Base-by-base conservation (phyloP, 2,888 invertebrate genomes). In the Alcis repandata region DNA sequence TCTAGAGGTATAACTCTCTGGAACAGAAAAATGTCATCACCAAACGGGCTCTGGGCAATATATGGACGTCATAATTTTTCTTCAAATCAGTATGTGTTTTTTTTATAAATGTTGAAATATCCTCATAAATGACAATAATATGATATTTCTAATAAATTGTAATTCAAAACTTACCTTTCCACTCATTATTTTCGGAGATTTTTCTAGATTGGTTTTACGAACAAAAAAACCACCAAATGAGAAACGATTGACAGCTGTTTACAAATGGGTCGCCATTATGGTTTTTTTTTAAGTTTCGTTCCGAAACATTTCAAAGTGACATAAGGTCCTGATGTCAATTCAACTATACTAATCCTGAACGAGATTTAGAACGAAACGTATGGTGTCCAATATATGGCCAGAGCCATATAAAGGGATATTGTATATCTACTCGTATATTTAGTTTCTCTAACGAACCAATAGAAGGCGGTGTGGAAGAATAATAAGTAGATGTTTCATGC, bases 81-180 rank as follows among this genome's bases (percentile, higher is more conserved):
- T 58, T 58, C 46, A 52, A 58, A 63, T 57, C 52, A 57, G 56
- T 56, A 62, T 62, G n/a, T 57, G 48, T 57, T 63, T n/a, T n/a
- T n/a, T n/a, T n/a, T n/a, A n/a, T n/a, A n/a, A n/a, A n/a, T n/a
- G n/a, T n/a, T n/a, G n/a, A 62, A 62, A 62, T 62, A 57, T 57
- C 49, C 51, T 62, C 57, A 62, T 62, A 57, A 57, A 62, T 57
- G 51, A 57, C n/a, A 57, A 63, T 51, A 59, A 59, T 59, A 63
- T 45, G 22, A 67, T 63, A 67, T 67, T 67, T 58, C 41, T 63
- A 67, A 67, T 60, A 57, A 60, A 52, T 60, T 60, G 52, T 60
- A 57, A 67, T 63, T 63, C 52, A 63, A 67, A 63, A 67, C 67
- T 67, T 67, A 67, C 67, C 63, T 46, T 67, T 60, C 57, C n/a